Conservation (phyloP, 2,797 vertebrate species). For the Nyctibius grandis region DNA sequence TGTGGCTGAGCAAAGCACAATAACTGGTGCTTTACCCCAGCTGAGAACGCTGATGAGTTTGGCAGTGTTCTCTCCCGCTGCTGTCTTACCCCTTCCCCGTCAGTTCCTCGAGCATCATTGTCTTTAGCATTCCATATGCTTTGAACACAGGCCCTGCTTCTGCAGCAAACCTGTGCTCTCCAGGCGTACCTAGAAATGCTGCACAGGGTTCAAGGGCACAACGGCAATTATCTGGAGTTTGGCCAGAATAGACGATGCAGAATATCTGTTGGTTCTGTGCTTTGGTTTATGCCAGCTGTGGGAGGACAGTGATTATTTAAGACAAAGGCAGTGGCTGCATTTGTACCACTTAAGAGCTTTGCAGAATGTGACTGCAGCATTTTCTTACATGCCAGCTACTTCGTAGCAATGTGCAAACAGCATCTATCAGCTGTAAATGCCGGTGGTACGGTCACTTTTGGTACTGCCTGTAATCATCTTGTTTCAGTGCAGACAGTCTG, state of each 20-base stretch:
- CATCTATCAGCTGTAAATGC: background rate
- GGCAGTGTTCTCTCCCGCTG: background rate
- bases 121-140: accelerated
- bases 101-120: background rate
- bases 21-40: background rate
- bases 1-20: background rate
- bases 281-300: background rate
- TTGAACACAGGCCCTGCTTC: background rate
- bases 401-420: background rate
- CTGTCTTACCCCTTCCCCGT: background rate
- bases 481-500: background rate
- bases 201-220: accelerated
- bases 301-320: background rate
- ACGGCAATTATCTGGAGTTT: accelerated
- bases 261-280: background rate
- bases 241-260: accelerated
- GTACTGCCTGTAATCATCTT: background rate
- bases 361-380: background rate
- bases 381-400: background rate
- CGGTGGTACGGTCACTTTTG: accelerated
- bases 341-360: background rate
- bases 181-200: background rate
- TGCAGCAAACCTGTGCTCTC: accelerated
- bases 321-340: background rate
- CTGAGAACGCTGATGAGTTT: accelerated